These are phyloP conservation scores for Brachyhypopomus gauderio DNA, from an alignment of 2,113 vertebrate genomes.

Conservation along the genomic window DNA sequence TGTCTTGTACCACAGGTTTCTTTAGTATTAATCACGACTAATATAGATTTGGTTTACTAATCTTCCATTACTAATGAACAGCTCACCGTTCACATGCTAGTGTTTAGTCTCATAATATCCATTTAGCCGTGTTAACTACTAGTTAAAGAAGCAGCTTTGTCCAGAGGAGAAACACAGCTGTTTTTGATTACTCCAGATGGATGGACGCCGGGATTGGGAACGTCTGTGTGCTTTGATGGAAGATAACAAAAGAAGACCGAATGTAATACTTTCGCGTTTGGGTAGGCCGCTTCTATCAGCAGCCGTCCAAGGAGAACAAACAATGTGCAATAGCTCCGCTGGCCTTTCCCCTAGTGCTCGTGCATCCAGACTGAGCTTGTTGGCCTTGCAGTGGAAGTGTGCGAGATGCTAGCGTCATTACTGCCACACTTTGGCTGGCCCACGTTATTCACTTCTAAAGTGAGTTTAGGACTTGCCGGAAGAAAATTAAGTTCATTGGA, in stretches of 20 bases:
- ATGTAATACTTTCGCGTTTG: neutral
- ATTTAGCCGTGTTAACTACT: no score
- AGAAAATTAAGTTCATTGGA: constrained; percentile 65
- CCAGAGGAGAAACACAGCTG: neutral
- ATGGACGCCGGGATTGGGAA: neutral
- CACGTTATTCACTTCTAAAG: constrained; percentile 44
- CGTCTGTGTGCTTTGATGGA: neutral
- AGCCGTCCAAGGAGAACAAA: neutral
- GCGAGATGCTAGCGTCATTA: neutral
- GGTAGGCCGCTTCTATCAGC: neutral
- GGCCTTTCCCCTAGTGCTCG: neutral
- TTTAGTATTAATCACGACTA: no score
- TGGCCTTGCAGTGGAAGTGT: neutral
- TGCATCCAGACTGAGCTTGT: neutral
- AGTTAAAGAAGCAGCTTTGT: neutral
- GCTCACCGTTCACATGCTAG: no score
- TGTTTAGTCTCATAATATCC: neutral
- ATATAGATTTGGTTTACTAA: no score
- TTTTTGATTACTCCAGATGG: neutral
- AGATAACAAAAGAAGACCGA: constrained; percentile 12
- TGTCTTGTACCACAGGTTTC: no score
- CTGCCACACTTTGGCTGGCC: neutral
- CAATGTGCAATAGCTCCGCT: neutral
- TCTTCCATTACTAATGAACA: no score
- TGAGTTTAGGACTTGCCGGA: constrained; percentile 50